Base-by-base conservation (phyloP, 2,113 vertebrate genomes). In the Mystacornis crossleyi region DNA sequence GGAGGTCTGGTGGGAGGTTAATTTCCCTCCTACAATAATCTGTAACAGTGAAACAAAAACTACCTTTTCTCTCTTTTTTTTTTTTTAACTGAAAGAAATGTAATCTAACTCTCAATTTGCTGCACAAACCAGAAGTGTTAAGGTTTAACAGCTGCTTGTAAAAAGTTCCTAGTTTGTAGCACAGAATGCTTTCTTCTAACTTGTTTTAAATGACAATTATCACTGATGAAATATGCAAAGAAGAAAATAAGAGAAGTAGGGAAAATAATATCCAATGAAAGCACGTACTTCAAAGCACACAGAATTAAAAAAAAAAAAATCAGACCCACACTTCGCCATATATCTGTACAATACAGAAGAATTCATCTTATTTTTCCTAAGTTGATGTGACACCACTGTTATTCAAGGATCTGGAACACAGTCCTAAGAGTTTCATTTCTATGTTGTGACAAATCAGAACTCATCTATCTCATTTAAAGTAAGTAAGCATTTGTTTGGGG, bases 11-110 rank as follows among this genome's bases (percentile, higher is more conserved):
- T 96, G 64, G 92, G 93, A 96, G 82, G 75, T 89, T 95, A 95
- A 94, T 95, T 95, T 89, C 48, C 77, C 88, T 96, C 88, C 95
- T 89, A 97, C 75, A 60, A 73, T 84, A 96, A 94, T 89, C 93
- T 7, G 17, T 31, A 81, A 58, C 74, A 89, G 51, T 81, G 55
- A 92, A 92, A 54, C 6, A 77, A 86, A n/a, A 93, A 67, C 42
- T 55, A 29, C 8, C 2, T 45, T 57, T 75, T 75, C 29, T 47
- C 33, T 51, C 51, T 69, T 51, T 18, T 26, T 42, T 42, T 47
- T 45, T 18, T 85, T 74, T 50, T 7, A 47, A 24, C 29, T 18
- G 62, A 65, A 91, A 80, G 33, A 77, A 87, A 51, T 58, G 14
- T 65, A 91, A 77, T 86, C 21, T 40, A 78, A 31, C 43, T 92